phyloP scores from a whole-genome alignment of 2,113 vertebrate genomes.

The Elephas maximus region DNA sequence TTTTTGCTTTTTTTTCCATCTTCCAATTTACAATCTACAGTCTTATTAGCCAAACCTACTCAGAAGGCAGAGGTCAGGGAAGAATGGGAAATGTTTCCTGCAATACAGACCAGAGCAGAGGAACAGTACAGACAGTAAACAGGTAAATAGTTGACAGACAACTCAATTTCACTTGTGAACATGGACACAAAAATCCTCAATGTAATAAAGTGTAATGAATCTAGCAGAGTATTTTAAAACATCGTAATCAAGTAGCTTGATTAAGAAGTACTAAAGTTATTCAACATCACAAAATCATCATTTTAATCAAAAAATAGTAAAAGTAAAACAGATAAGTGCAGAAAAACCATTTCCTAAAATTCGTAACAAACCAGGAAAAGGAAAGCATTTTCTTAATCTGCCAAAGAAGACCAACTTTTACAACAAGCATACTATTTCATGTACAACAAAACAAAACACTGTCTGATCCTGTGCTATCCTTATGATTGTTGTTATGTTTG shows the following conservation, averaged over 20 bases:
- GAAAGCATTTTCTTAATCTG: slow-evolving; percentile 15
- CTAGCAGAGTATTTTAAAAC: slow-evolving; percentile 9
- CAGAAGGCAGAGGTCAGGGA: not conserved
- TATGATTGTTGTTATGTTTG: no score
- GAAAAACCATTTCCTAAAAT: slow-evolving; percentile 44
- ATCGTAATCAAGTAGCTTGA: not conserved
- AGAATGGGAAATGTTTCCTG: not conserved
- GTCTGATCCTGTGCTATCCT: no score
- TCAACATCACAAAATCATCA: not conserved
- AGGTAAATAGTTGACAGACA: not conserved
- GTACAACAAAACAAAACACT: no score
- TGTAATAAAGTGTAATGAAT: not conserved
- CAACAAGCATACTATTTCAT: slow-evolving; percentile 13
- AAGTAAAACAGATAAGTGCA: not conserved
- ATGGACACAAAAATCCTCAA: not conserved
- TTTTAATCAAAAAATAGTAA: slow-evolving; percentile 19
- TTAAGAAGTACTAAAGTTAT: not conserved
- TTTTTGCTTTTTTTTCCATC: not conserved
- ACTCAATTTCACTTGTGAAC: not conserved
- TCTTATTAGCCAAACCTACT: not conserved
- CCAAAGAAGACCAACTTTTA: not conserved
- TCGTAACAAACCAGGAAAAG: not conserved
- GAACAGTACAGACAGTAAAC: not conserved
- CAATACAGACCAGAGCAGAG: not conserved
- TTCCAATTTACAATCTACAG: not conserved